phyloP scores from a whole-genome alignment of 2,797 vertebrate species.

The Graptemys geographica region DNA sequence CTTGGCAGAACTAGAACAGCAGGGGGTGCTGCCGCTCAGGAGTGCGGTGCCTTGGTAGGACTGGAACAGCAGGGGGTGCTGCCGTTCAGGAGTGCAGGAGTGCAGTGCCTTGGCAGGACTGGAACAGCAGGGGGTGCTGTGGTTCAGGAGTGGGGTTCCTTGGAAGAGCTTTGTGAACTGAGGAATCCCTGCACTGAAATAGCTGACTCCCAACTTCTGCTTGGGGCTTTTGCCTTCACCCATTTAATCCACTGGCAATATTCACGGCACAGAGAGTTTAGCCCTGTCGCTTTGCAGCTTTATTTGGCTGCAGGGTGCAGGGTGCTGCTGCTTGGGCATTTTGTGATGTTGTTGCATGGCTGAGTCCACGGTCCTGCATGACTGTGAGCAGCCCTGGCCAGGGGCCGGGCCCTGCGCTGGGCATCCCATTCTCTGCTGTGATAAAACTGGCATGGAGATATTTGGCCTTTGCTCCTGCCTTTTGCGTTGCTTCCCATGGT shows the following conservation, averaged over 20 bases:
- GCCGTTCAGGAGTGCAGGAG: too few species aligned
- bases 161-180: not conserved
- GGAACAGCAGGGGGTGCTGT: not conserved
- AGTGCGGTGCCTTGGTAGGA: too few species aligned
- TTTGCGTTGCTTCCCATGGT: slow-evolving; percentile 12
- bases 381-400: not conserved
- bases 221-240: not conserved
- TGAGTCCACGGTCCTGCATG: not conserved
- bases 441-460: not conserved
- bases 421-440: not conserved
- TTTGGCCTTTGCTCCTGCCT: not conserved
- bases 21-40: too few species aligned
- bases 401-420: not conserved
- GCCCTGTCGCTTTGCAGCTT: not conserved
- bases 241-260: not conserved
- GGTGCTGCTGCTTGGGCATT: not conserved
- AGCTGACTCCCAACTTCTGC: not conserved
- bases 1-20: too few species aligned
- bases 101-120: too few species aligned
- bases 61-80: too few species aligned
- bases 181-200: not conserved
- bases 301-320: not conserved
- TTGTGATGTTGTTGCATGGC: not conserved
- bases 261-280: fast-evolving
- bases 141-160: too few species aligned